These are phyloP conservation scores for Trichogramma evanescens DNA, from an alignment of 2,888 invertebrate species.

Conservation along the genomic window DNA sequence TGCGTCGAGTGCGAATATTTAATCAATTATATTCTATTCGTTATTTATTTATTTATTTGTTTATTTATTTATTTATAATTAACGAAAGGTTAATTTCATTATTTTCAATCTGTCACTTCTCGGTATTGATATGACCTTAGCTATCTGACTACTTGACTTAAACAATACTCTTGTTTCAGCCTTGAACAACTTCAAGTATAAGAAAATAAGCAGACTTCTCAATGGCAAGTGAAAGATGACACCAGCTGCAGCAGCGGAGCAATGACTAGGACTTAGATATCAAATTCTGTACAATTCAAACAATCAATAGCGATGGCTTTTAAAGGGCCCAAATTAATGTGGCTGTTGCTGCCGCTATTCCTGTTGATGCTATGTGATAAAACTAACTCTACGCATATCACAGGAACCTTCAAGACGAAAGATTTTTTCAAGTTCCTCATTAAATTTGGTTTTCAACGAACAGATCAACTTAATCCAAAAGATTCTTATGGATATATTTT, in stretches of 20 bases:
- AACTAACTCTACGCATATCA: slow-evolving; percentile 51
- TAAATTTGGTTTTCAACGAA: slow-evolving; percentile 96
- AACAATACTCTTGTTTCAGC: too few relatives aligned
- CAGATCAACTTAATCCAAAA: slow-evolving; percentile 75
- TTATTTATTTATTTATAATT: too few relatives aligned
- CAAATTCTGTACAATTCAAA: slow-evolving; percentile 17
- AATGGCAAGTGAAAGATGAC: too few relatives aligned
- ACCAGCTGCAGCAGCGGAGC: not conserved
- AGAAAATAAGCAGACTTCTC: too few relatives aligned
- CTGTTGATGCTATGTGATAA: slow-evolving; percentile 11
- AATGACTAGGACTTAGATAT: slow-evolving; percentile 8
- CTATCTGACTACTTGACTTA: too few relatives aligned
- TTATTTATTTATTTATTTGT: too few relatives aligned
- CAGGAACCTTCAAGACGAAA: slow-evolving; percentile 58
- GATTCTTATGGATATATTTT: slow-evolving; percentile 92
- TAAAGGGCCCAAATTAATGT: slow-evolving; percentile 6
- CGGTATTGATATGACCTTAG: too few relatives aligned
- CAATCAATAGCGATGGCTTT: not conserved
- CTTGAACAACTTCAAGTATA: too few relatives aligned
- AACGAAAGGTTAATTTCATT: too few relatives aligned
- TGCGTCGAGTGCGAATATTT: too few relatives aligned
- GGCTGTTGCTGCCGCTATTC: slow-evolving; percentile 12
- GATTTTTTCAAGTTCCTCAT: slow-evolving; percentile 87
- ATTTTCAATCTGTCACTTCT: too few relatives aligned
- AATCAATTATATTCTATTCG: too few relatives aligned